Base-by-base conservation (phyloP, 1,140 invertebrate species). In the Lepidotrigona ventralis region DNA sequence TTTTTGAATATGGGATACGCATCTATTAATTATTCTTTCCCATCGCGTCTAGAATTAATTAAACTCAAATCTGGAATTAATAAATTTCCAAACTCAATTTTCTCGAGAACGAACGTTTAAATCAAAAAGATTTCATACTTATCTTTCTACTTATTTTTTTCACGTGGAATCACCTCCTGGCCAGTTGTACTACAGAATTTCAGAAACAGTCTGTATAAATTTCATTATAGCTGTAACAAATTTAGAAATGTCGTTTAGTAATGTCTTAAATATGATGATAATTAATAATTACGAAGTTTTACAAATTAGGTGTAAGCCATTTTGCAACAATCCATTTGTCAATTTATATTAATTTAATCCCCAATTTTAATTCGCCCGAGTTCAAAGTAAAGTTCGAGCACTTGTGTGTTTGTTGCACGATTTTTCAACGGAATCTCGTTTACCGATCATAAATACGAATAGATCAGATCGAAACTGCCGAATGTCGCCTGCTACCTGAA, bases 391-490 rank as follows among this genome's bases (percentile, higher is more conserved):
- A 70, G 23, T 73, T 56, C 54, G 33, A 58, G 26, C 21, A 21
- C 9, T n/a, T 53, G 1, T 53, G 1, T 2, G n/a, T 51, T 66
- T 69, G 1, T 70, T 39, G 54, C 29, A 21, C 11, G 74, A 73
- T n/a, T 77, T 66, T 71, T 19, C 51, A 80, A 86, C 66, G 76
- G 80, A 85, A 72, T 56, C 51, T 80, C 68, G 75, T 88, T 84
- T 64, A 89, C 80, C 54, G 68, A 79, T 83, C 72, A 74, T 75
- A 86, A n/a, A n/a, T n/a, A 90, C 73, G 77, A 86, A 89, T 87
- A 92, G 91, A 90, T 93, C 73, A 90, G 85, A 88, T 89, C 86
- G 79, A 90, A 86, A 72, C 53, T 93, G 60, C 84, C 85, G 29
- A 89, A 84, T 71, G 74, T 92, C 64, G 88, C 83, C 19, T 81